phyloP scores from a whole-genome alignment of 2,888 invertebrate species.

The Allacma fusca region DNA sequence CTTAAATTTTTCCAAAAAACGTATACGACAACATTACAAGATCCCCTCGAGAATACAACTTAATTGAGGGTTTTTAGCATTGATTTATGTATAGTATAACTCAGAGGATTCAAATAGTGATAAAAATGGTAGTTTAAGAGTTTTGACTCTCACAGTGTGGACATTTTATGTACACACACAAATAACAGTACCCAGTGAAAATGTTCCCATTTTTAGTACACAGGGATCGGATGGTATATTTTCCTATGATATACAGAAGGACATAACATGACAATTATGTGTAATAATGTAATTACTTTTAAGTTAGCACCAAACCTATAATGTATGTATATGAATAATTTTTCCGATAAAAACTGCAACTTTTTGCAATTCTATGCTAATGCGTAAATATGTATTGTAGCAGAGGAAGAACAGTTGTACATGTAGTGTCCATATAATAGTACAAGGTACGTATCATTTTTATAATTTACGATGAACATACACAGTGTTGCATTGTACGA shows the following conservation, averaged over 20 bases:
- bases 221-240: not conserved
- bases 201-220: not conserved
- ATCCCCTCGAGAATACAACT: too few relatives aligned
- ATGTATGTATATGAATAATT: constrained; percentile 16
- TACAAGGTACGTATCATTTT: not conserved
- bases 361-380: not conserved
- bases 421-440: not conserved
- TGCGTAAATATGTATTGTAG: not conserved
- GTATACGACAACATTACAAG: not conserved
- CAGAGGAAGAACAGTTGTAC: not conserved
- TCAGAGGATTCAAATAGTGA: too few relatives aligned
- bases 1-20: not conserved
- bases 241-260: not conserved
- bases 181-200: not conserved
- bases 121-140: too few relatives aligned
- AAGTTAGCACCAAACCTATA: constrained; percentile 12
- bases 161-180: not conserved
- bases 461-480: not conserved
- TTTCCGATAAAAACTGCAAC: not conserved
- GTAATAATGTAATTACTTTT: constrained; percentile 1
- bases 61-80: too few relatives aligned
- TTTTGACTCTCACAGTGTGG: too few relatives aligned
- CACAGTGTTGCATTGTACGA: not conserved
- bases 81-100: too few relatives aligned
- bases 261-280: not conserved